These are phyloP conservation scores for Salminus brasiliensis DNA, from an alignment of 2,113 vertebrate species.

Conservation along the genomic window DNA sequence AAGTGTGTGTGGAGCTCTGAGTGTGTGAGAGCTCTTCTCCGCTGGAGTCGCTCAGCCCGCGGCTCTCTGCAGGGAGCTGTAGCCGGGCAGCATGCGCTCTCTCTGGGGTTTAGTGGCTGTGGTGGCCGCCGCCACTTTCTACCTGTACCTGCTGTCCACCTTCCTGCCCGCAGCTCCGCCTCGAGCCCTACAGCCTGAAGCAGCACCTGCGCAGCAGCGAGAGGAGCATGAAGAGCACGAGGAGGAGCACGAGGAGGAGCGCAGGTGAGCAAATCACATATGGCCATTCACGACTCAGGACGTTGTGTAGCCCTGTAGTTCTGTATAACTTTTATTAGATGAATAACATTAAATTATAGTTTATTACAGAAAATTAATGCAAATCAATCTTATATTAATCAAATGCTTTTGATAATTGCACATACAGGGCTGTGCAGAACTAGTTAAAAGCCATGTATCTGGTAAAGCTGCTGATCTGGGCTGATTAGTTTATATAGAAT, in stretches of 20 bases:
- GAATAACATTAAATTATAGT: too few species aligned
- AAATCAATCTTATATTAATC: too few species aligned
- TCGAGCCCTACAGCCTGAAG: background rate
- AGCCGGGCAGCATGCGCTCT: conserved; percentile 68
- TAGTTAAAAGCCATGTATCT: too few species aligned
- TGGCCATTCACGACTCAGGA: too few species aligned
- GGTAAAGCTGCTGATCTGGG: too few species aligned
- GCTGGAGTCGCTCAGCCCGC: background rate
- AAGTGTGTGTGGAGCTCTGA: too few species aligned
- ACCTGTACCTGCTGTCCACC: conserved; percentile 75
- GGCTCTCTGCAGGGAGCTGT: background rate
- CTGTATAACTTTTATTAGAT: too few species aligned
- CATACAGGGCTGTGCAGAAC: too few species aligned
- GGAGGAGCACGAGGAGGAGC: conserved; percentile 24
- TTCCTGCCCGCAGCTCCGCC: conserved; percentile 68
- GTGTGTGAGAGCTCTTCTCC: background rate
- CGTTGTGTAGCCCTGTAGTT: too few species aligned
- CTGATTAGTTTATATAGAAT: too few species aligned
- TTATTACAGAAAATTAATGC: too few species aligned
- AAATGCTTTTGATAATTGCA: too few species aligned
- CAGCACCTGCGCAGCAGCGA: background rate
- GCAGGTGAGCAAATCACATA: conserved; percentile 25
- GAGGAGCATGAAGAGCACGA: conserved; percentile 14
- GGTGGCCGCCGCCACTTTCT: conserved; percentile 70
- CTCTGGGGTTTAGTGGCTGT: conserved; percentile 67